Percentiles rank a stretch among this genome's conserved stretches.
Conservation (phyloP, 2,113 vertebrate species). For the Candoia aspera region DNA sequence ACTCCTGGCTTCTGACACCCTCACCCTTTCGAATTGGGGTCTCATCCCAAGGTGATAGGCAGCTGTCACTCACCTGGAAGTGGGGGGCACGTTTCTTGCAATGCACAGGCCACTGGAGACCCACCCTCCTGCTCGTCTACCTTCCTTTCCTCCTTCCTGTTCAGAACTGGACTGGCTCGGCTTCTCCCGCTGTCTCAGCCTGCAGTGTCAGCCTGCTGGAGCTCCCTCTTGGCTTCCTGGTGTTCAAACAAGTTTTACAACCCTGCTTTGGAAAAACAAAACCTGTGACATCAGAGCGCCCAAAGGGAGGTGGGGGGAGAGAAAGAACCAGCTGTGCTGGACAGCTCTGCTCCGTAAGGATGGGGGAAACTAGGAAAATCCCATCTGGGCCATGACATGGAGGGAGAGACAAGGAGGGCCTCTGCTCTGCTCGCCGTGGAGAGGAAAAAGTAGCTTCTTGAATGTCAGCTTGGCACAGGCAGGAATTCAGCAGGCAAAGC, state of each 20-base stretch:
- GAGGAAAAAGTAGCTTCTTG: neutral
- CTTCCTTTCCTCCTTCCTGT: neutral
- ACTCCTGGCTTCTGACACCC: neutral
- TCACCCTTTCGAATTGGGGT: neutral
- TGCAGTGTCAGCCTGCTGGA: neutral
- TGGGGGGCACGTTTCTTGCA: neutral
- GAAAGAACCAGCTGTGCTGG: neutral
- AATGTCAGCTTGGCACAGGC: neutral
- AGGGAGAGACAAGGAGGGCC: neutral
- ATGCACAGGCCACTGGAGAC: neutral
- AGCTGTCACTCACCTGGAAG: slow-evolving; percentile 11
- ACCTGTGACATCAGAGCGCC: slow-evolving; percentile 9
- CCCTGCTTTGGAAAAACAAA: slow-evolving; percentile 11
- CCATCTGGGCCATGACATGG: neutral
- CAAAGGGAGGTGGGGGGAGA: neutral
- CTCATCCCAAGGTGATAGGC: neutral
- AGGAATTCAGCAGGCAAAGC: neutral
- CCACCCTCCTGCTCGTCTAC: neutral
- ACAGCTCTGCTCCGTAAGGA: neutral
- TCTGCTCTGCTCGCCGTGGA: neutral
- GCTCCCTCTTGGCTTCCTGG: neutral
- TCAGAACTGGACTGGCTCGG: neutral
- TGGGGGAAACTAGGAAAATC: neutral
- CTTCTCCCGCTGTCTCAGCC: neutral
- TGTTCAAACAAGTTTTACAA: slow-evolving; percentile 41